Evolutionary conservation across 2,797 vertebrate genomes (phyloP), one percentile per base, ranked within the genome.

Genomic region (Gadopsis marmoratus): DNA sequence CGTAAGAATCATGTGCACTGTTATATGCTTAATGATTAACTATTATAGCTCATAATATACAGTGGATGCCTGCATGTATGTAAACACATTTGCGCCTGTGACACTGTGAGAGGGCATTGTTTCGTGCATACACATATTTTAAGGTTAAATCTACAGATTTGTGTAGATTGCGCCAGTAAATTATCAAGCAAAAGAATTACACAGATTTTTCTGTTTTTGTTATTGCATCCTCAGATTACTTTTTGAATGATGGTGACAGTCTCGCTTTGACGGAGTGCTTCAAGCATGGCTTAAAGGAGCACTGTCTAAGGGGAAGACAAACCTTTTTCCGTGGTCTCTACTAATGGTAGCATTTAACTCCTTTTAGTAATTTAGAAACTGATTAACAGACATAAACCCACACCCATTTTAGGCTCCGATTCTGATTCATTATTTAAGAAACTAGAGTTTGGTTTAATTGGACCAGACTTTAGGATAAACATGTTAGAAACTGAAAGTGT

Each of bases 401-500:
- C 72, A 43, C 7, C 67, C 19, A 68, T 79, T 72, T 65, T 75
- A 39, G 55, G 33, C 61, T 54, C 17, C 48, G 37, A 87, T 87
- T 83, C 17, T 53, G 37, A 87, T 87, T 83, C 69, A 81, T 86
- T 73, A 85, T 84, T 77, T 29, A 77, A 74, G 69, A 51, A 48
- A 71, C 23, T 29, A 4, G 16, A 53, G 16, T 69, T 74, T 19
- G 41, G 31, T 74, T 82, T 64, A 73, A 74, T 77, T 62, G 51
- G 71, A 31, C 14, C 45, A 47, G 29, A 31, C 41, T 69, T 86
- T 74, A 47, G 47, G 63, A 81, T 86, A 78, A 79, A 62, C 58
- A 74, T 35, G 62, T 70, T 69, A 43, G 60, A 83, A 81, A 74
- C 31, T 50, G n/a, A 67, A 69, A 69, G 48, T 9, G 58, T 70